Conservation (phyloP, 2,888 invertebrate species). For the Trissoscelio sp. region DNA sequence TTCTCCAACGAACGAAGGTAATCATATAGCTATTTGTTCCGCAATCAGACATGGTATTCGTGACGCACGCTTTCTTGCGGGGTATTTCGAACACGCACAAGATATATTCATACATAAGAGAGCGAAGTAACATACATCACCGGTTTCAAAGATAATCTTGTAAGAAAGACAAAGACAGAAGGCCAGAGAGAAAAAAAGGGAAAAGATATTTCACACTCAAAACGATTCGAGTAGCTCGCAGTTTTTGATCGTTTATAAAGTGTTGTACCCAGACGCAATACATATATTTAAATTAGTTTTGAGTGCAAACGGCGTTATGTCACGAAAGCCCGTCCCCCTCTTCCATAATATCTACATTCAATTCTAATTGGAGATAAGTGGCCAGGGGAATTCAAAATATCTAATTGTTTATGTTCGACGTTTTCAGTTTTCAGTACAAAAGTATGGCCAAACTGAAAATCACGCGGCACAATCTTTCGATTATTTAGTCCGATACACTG, state of each 20-base stretch:
- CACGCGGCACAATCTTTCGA: constrained; percentile 11
- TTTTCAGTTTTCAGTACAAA: background rate
- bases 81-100: constrained; percentile 76
- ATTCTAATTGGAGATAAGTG: constrained; percentile 49
- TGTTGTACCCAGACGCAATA: constrained; percentile 36
- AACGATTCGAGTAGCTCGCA: constrained; percentile 27
- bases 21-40: constrained; percentile 76
- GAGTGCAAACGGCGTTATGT: constrained; percentile 31
- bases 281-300: constrained; percentile 55
- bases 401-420: constrained; percentile 18
- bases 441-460: background rate
- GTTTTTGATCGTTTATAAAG: constrained; percentile 45
- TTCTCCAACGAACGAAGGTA: constrained; percentile 73
- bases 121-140: constrained; percentile 40
- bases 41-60: constrained; percentile 77
- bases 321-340: constrained; percentile 31
- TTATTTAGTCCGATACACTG: constrained; percentile 7
- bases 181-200: background rate
- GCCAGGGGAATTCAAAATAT: constrained; percentile 9
- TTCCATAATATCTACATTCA: constrained; percentile 44
- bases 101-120: constrained; percentile 45
- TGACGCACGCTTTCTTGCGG: constrained; percentile 75
- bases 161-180: constrained; percentile 17
- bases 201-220: constrained; percentile 34
- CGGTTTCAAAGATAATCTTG: constrained; percentile 43